These are phyloP conservation scores for Diloba caeruleocephala DNA, from an alignment of 2,888 invertebrate genomes.

Conservation along the genomic window DNA sequence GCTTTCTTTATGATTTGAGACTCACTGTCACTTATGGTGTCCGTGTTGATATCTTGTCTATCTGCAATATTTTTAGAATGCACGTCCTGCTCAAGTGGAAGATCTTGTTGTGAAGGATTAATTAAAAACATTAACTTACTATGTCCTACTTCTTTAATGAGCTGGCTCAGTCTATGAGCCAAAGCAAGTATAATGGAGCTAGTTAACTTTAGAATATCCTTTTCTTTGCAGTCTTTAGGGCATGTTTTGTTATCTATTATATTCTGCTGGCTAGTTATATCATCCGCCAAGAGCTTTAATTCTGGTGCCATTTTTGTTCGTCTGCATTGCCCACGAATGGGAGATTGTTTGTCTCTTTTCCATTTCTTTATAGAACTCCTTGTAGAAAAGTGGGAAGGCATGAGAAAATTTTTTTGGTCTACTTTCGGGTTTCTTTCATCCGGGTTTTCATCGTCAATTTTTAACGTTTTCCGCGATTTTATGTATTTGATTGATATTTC, in stretches of 20 bases:
- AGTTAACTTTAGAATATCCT: not conserved
- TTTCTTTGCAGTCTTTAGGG: not conserved
- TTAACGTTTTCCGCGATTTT: not conserved
- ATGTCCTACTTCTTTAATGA: constrained; percentile 7
- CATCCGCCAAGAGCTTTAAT: not conserved
- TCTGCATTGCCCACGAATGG: not conserved
- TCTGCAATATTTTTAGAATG: not conserved
- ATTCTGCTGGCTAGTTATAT: not conserved
- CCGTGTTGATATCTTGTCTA: constrained; percentile 7
- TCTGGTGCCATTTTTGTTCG: not conserved
- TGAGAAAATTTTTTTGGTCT: constrained; percentile 5
- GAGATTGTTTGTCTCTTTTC: not conserved
- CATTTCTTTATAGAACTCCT: not conserved
- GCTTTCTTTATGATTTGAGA: not conserved
- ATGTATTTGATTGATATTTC: not conserved
- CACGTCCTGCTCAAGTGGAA: not conserved
- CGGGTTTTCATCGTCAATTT: not conserved
- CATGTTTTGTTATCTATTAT: not conserved
- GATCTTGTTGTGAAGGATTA: constrained; percentile 8
- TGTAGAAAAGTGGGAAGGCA: not conserved
- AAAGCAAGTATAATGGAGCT: constrained; percentile 9
- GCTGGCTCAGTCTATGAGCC: constrained; percentile 12
- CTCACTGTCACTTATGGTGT: not conserved
- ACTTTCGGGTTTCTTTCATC: not conserved
- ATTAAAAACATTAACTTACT: constrained; percentile 17